Evolutionary conservation across 1,140 invertebrate species (phyloP), one percentile per base, ranked within the genome.

Genomic region (Macrocentrus cingulum): DNA sequence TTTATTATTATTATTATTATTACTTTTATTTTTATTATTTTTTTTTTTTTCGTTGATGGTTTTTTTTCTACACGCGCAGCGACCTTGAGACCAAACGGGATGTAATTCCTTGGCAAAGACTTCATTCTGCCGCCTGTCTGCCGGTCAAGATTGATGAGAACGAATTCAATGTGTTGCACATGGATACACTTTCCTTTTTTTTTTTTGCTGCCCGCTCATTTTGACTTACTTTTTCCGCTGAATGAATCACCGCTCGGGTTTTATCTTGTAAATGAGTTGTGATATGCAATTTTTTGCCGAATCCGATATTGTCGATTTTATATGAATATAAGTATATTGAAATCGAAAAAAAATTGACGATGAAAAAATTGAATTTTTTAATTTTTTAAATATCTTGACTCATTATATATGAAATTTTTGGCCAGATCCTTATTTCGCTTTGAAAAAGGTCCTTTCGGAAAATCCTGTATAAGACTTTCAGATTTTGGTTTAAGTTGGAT

Each of bases 11-110:
- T 5, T 5, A 29, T 29, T 29, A 9, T 29, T 15, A 5, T 39
- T 5, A 13, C 15, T 39, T 11, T 39, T 15, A 39, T 39, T 39
- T 39, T 39, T 39, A n/a, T 39, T 39, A 5, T 4, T 39, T 11
- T 13, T 39, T 39, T 5, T 39, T 13, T 13, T 39, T 39, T 11
- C 36, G 13, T 39, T 6, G 6, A 34, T 11, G 6, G 6, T 8
- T 15, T 39, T 39, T 15, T 39, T 11, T 39, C 36, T 39, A 8
- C 13, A 5, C 29, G 29, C 29, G 29, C 11, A 6, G 29, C 36
- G 36, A 39, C 36, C 36, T 39, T 39, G 36, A 39, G 36, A 39
- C 36, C 8, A 39, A 39, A 39, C 36, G 36, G 15, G 36, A 39
- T 8, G 36, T 39, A 39, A 39, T 39, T 39, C 15, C 36, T 39